Evolutionary conservation across 1,140 invertebrate genomes (phyloP), one percentile per base, ranked within the genome.

Genomic region (Antheraea mylitta): DNA sequence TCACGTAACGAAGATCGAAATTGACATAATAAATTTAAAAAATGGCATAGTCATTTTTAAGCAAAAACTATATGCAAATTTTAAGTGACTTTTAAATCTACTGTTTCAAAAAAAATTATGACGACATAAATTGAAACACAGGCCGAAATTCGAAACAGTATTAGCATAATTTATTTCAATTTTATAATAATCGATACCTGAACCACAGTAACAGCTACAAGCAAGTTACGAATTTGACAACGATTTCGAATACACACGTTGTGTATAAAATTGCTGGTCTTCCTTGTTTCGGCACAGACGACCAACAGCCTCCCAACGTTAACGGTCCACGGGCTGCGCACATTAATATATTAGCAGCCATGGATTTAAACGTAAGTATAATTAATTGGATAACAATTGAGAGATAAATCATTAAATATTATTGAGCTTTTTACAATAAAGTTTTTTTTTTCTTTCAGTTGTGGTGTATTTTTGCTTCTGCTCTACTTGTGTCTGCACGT

Each of bases 211-310:
- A 61, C 48, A 53, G n/a, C 45, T 13, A 61, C 58, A 58, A 67
- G 67, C 74, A 68, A 67, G 64, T 76, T 75, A 68, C 48, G 62
- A 72, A 69, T 74, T 66, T 71, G 42, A 53, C 19, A 48, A 66
- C 19, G 65, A 58, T 69, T 72, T 60, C 48, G 68, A 77, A 72
- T 73, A 59, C 66, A 70, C 36, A 70, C 68, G 58, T 59, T 68
- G 76, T 58, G 62, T 78, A 80, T 78, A 80, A 78, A 79, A 74
- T 73, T 76, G 64, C 64, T 71, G 70, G 71, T 75, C 66, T 64
- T 72, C 64, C 69, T 66, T 22, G 58, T 63, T 71, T 74, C 30
- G 42, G 69, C 45, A 70, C 70, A 79, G 70, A 71, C 70, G 75
- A 53, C 37, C 53, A 30, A 22, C 69, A 69, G 69, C 69, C 19